Evolutionary conservation across 2,888 invertebrate species (phyloP).

Genomic region (Neocrepidodera transversa): DNA sequence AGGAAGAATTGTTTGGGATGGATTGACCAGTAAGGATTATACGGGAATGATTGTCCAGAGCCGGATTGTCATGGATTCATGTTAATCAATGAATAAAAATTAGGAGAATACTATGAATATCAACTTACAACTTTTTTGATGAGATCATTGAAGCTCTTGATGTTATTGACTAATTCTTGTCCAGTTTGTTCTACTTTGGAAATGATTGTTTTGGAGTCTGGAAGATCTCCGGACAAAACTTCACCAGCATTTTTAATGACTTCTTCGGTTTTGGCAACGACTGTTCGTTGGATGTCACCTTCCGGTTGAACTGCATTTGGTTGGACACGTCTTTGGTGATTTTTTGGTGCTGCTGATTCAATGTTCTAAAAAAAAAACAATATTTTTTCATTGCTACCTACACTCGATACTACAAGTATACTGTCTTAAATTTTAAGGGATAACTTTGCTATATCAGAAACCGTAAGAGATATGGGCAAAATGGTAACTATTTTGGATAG

Average conservation of each 20-base stretch:
- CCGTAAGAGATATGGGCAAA: too few species aligned
- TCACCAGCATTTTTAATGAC: slow-evolving; percentile 48
- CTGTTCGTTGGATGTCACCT: slow-evolving; percentile 45
- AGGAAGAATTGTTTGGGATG: too few species aligned
- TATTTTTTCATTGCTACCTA: too few species aligned
- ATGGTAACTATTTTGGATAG: too few species aligned
- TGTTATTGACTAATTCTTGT: slow-evolving; percentile 50
- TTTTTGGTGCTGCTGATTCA: slow-evolving; percentile 9
- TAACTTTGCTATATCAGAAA: too few species aligned
- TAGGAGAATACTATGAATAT: slow-evolving; percentile 7
- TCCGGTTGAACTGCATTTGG: slow-evolving; percentile 32
- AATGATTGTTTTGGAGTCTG: slow-evolving; percentile 51
- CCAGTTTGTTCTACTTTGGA: slow-evolving; percentile 49
- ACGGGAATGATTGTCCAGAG: too few species aligned
- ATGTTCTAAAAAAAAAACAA: background rate
- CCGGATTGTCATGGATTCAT: too few species aligned
- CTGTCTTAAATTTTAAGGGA: too few species aligned
- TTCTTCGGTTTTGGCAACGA: slow-evolving; percentile 45
- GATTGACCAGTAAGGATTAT: too few species aligned
- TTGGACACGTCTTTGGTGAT: slow-evolving; percentile 41
- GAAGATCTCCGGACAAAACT: slow-evolving; percentile 46
- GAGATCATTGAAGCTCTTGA: slow-evolving; percentile 49
- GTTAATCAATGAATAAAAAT: too few species aligned
- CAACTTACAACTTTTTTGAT: slow-evolving; percentile 51
- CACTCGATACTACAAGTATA: too few species aligned